Base-by-base conservation (phyloP, 2,113 vertebrate species). In the Nannospalax galili region DNA sequence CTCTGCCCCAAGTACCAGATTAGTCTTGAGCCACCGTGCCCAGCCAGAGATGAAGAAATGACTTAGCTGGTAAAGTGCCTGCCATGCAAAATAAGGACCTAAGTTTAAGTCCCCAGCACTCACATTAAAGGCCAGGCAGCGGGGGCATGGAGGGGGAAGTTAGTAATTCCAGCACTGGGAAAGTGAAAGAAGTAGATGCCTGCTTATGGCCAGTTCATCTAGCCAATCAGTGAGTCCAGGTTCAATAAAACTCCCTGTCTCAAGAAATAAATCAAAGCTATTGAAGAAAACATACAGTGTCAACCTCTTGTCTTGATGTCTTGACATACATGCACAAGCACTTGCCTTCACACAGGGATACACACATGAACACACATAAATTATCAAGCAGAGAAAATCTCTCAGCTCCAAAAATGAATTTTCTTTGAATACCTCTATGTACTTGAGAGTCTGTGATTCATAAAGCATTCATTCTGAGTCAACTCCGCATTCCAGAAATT, bases 361-460 rank as follows among this genome's bases (percentile, higher is more conserved):
- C 37, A 82, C 26, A 30, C 30, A 64, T 82, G 37, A 64, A 30
- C 7, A 82, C 9, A 19, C 48, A 52, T 52, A 52, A 52, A 52
- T 52, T 30, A 69, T 20, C 8, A 15, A 60, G 15, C 5, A 42
- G 17, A 48, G 22, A 65, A 28, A 16, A 40, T 52, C 35, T 1
- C 3, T 79, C 5, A 82, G 10, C 42, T 78, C 17, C 26, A 65
- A 7, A 14, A 69, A 7, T 6, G 8, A 14, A 9, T 9, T 20
- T 7, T 37, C n/a, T 7, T n/a, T 40, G 35, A 78, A 35, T 45
- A 26, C 3, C 0, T 90, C 20, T 28, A 40, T 5, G 35, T 17
- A 78, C 24, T 22, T 64, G 56, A 0, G 0, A 35, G 1, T 26
- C 0, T 11, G 0, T 4, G 0, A 1, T 37, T 90, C 8, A 26